Base-by-base conservation (phyloP, 2,113 vertebrate genomes). In the Bujurquina vittata region DNA sequence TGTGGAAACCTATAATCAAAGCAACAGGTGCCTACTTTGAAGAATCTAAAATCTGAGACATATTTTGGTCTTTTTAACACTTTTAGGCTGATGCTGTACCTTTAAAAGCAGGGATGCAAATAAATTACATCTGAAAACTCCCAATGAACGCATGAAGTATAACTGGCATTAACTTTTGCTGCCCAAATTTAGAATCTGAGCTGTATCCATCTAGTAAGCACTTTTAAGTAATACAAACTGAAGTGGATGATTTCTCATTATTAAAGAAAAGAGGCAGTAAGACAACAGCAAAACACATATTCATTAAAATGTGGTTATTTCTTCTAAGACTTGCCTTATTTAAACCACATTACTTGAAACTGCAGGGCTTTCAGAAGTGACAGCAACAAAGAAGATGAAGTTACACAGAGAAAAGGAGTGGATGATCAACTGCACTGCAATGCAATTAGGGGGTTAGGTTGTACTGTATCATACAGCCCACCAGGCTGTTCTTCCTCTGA, bases 381-480 rank as follows among this genome's bases (percentile, higher is more conserved):
- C 22, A 29, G 26, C 17, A 83, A 63, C 33, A 72, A 59, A 52
- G 67, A 55, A n/a, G n/a, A 77, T 59, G 10, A 75, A 67, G 17
- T 77, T 73, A 52, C 55, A 84, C 7, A 59, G 37, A 31, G 54
- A 73, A 83, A 54, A 79, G 17, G 75, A 60, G 3, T 23, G 79
- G 35, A 69, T 83, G 77, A 88, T 91, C 77, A 84, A 88, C 62
- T 76, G 77, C 79, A 72, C 78, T 82, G 72, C 80, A 79, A 79
- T 57, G 75, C 75, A 86, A 91, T 88, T 90, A 87, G 61, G 56
- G 56, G 23, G 63, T 79, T 31, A 52, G 65, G 75, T 67, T 80
- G 54, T 26, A 26, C 26, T 2, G 26, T 5, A 67, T 80, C 46
- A 77, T 46, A 55, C 35, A 54, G 75, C 18, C 49, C 26, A 43